Evolutionary conservation across 1,140 invertebrate species (phyloP), one percentile per base, ranked within the genome.

Genomic region (Amphibalanus amphitrite): DNA sequence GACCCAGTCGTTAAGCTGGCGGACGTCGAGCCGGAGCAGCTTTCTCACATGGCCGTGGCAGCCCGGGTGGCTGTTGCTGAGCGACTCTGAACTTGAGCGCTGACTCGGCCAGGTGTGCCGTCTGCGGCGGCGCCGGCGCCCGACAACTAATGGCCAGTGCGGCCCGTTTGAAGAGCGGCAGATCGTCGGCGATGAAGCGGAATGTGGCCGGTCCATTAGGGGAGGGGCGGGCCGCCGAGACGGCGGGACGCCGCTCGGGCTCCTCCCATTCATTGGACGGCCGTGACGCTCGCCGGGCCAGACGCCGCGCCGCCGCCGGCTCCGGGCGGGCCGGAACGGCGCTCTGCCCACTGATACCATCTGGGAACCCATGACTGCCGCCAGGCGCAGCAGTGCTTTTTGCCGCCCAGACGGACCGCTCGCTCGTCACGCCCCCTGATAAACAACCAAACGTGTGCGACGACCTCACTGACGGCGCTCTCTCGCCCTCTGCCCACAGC

Each of bases 401-500:
- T 59, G 47, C 47, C 23, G 13, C 23, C 1, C 1, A 59, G 20
- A 6, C 33, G 1, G 47, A 3, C 47, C 10, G 47, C 47, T 6
- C 13, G 23, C 10, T 20, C 13, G 47, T 38, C 10, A 59, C 47
- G 17, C 47, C 13, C 13, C 17, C 10, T 13, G 17, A 59, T 59
- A 59, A 59, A 59, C 47, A 59, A 59, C 47, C 10, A 23, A 17
- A 59, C 38, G 20, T 59, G 47, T 59, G 47, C 47, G 23, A 59
- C 47, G 47, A 23, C 47, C 47, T 6, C 47, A 13, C 47, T 23
- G 47, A 59, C 10, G 47, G 47, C 17, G 47, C 47, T 59, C 13
- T 59, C 17, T n/a, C n/a, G n/a, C n/a, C n/a, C n/a, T 59, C 23
- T 59, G 47, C 79, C 82, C 84, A 71, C 83, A 93, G 91, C 91